These are phyloP conservation scores for Oenanthe melanoleuca DNA, from an alignment of 2,113 vertebrate genomes.

Conservation along the genomic window DNA sequence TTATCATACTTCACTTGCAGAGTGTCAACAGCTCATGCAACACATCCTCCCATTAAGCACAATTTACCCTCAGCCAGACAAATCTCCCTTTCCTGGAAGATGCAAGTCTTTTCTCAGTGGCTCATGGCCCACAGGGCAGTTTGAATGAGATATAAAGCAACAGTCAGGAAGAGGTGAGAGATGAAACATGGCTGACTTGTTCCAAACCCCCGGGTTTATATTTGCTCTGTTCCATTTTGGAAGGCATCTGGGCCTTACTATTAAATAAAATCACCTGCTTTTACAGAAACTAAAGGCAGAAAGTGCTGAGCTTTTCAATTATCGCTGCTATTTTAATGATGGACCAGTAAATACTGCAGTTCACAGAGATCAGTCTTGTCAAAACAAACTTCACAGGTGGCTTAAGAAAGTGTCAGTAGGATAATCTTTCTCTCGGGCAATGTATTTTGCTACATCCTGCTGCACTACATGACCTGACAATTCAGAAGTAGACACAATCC, in stretches of 20 bases:
- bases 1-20: not conserved
- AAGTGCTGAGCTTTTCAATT: not conserved
- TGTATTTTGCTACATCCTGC: not conserved
- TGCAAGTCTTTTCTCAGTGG: not conserved
- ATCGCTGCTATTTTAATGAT: not conserved
- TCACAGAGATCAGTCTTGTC: not conserved
- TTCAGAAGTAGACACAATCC: not conserved
- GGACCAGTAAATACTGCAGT: not conserved
- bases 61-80: not conserved
- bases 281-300: not conserved
- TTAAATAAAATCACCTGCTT: not conserved
- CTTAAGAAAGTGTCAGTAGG: not conserved
- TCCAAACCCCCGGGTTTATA: not conserved
- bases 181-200: not conserved
- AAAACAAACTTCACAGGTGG: not conserved
- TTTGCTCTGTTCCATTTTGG: not conserved
- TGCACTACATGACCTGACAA: not conserved
- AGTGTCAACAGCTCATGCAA: not conserved
- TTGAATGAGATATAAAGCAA: not conserved
- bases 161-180: not conserved
- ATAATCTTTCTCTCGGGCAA: not conserved
- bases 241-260: not conserved
- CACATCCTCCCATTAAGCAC: not conserved
- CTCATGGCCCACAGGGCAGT: not conserved
- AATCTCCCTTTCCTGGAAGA: not conserved